Base-by-base conservation (phyloP, 2,797 vertebrate genomes). In the Platalea minor region DNA sequence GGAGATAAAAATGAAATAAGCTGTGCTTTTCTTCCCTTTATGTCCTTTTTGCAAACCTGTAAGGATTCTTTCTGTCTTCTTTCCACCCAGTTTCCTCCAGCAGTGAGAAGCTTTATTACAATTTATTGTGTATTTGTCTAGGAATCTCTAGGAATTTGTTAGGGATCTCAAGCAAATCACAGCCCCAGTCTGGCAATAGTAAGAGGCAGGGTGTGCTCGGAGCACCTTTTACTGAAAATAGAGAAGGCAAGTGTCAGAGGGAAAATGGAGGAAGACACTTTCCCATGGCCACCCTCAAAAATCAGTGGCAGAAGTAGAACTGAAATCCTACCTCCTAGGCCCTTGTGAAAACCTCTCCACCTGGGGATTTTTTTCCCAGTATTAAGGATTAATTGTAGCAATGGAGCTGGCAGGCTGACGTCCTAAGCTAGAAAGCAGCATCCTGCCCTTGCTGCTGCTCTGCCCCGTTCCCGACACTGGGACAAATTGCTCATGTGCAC, bases 1-100 rank as follows among this genome's bases (percentile, higher is more conserved):
- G 31, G 69, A 91, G 60, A 91, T 88, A 82, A 95, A 95, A 91
- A 95, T 73, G 57, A 92, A 87, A 89, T 90, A 94, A 93, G 28
- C 57, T 16, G 41, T 70, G 51, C 51, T 91, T 91, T 92, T 21
- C 56, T 57, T 88, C 41, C 9, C 20, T 86, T 94, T 87, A 76
- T 81, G 61, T 57, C 14, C 75, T 51, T 79, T 76, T 88, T 4
- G 7, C 45, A 88, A 94, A 78, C 20, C 67, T 70, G 10, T 46
- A 67, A 73, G 48, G 31, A 67, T 79, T 74, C 31, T 70, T 73
- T 63, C 39, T 67, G 20, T 16, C 26, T 68, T 20, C 5, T 11
- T 4, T 1, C 9, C 5, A 7, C 9, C 9, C 17, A 18, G 13
- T 68, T 91, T 84, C 35, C 59, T 75, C 13, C 53, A 87, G 39